These are phyloP conservation scores for Dynastes maya DNA, from an alignment of 2,888 invertebrate genomes.

Conservation along the genomic window DNA sequence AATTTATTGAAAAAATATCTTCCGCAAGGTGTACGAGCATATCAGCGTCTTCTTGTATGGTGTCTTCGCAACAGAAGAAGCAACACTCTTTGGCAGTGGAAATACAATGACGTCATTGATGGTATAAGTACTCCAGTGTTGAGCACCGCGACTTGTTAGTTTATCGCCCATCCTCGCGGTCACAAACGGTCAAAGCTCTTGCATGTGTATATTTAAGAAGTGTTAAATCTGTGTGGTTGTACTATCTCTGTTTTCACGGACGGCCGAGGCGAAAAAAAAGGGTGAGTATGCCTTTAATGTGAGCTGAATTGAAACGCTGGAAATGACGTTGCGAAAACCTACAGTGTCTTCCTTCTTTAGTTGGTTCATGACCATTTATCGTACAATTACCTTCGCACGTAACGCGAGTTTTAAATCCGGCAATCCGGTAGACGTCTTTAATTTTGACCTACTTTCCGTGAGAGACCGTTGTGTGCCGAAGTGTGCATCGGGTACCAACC, in stretches of 20 bases:
- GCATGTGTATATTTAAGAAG: conserved; percentile 43
- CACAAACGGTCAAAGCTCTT: conserved; percentile 67
- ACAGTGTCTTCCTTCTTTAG: conserved; percentile 17
- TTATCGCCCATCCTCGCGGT: conserved; percentile 64
- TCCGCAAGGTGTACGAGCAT: not conserved
- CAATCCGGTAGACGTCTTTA: conserved; percentile 33
- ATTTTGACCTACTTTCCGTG: conserved; percentile 43
- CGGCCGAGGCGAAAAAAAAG: conserved; percentile 47
- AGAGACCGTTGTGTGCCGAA: conserved; percentile 40
- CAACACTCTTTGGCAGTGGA: conserved; percentile 47
- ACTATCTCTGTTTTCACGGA: conserved; percentile 11
- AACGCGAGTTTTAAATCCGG: conserved; percentile 36
- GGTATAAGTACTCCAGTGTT: conserved; percentile 66
- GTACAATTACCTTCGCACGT: conserved; percentile 35
- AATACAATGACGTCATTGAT: conserved; percentile 63
- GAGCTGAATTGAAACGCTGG: not conserved
- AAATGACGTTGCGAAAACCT: conserved; percentile 16
- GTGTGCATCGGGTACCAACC: conserved; percentile 1
- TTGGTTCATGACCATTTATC: conserved; percentile 29
- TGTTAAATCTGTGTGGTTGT: conserved; percentile 42
- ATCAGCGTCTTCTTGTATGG: not conserved
- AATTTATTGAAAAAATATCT: conserved; percentile 4
- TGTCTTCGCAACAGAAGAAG: conserved; percentile 42
- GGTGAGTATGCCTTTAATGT: conserved; percentile 53
- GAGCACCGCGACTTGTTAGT: conserved; percentile 66